phyloP scores from a whole-genome alignment of 2,888 invertebrate species.

The Amphipyra berbera region DNA sequence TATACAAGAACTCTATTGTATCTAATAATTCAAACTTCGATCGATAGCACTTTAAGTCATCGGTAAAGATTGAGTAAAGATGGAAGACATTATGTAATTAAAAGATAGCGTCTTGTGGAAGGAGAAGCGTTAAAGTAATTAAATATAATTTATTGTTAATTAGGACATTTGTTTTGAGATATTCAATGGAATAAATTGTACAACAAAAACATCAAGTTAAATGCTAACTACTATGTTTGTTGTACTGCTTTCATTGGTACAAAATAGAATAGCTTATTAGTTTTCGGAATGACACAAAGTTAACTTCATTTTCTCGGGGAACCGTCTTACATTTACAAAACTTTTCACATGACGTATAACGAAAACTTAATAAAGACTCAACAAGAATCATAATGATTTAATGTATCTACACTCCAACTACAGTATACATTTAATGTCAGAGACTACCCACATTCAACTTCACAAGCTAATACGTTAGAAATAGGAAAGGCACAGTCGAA shows the following conservation, averaged over 20 bases:
- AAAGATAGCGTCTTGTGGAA: constrained; percentile 62
- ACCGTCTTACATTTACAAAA: constrained; percentile 69
- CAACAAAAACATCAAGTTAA: constrained; percentile 62
- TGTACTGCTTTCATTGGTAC: constrained; percentile 57
- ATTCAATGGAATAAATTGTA: constrained; percentile 62
- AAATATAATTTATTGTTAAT: constrained; percentile 39
- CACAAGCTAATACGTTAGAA: constrained; percentile 88
- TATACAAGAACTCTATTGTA: constrained; percentile 62
- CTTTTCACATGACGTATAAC: constrained; percentile 68
- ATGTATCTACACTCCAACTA: constrained; percentile 76
- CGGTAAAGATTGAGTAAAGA: constrained; percentile 64
- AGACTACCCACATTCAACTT: constrained; percentile 81
- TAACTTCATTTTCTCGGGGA: constrained; percentile 65
- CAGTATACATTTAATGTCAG: constrained; percentile 83
- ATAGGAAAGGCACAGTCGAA: constrained; percentile 90
- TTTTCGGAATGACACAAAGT: constrained; percentile 74
- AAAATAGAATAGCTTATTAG: constrained; percentile 64
- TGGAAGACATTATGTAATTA: constrained; percentile 79
- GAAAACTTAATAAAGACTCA: constrained; percentile 74
- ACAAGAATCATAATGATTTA: constrained; percentile 70
- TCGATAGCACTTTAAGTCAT: constrained; percentile 63
- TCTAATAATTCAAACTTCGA: constrained; percentile 62
- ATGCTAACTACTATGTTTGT: constrained; percentile 60
- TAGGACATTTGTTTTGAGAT: constrained; percentile 44
- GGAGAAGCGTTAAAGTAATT: constrained; percentile 53